Conservation (phyloP, 2,113 vertebrate genomes). For the Equus przewalskii region DNA sequence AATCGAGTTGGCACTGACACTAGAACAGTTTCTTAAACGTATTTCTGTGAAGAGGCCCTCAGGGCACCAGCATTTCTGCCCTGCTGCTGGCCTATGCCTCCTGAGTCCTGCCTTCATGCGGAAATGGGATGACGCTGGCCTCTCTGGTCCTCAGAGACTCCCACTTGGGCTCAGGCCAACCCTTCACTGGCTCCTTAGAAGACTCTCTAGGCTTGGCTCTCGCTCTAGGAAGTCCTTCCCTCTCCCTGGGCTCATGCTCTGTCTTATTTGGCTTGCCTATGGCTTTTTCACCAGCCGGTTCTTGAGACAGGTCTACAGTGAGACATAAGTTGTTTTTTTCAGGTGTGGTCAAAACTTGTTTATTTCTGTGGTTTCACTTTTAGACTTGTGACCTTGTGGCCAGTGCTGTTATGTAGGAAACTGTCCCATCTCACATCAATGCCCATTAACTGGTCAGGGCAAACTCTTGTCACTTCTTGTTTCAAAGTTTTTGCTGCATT, state of each 20-base stretch:
- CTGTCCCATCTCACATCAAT: neutral
- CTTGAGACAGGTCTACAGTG: neutral
- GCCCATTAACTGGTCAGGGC: neutral
- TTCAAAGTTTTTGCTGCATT: neutral
- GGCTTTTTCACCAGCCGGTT: neutral
- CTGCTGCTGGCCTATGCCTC: neutral
- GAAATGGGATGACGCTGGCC: accelerated
- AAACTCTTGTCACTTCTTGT: neutral
- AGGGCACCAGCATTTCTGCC: neutral
- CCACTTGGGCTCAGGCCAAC: neutral
- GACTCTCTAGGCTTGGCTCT: neutral
- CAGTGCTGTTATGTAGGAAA: neutral
- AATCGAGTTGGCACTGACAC: neutral
- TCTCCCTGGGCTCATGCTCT: neutral
- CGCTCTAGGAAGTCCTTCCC: neutral
- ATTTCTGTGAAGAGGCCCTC: neutral
- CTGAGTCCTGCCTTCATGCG: neutral
- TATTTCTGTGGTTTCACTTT: neutral
- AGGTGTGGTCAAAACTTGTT: neutral
- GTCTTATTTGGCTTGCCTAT: neutral
- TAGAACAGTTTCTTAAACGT: neutral
- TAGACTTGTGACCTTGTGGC: neutral
- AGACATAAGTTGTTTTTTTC: neutral
- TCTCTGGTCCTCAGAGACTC: neutral
- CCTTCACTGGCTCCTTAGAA: neutral